Conservation (phyloP, 1,140 invertebrate genomes). For the Ephestia elutella region DNA sequence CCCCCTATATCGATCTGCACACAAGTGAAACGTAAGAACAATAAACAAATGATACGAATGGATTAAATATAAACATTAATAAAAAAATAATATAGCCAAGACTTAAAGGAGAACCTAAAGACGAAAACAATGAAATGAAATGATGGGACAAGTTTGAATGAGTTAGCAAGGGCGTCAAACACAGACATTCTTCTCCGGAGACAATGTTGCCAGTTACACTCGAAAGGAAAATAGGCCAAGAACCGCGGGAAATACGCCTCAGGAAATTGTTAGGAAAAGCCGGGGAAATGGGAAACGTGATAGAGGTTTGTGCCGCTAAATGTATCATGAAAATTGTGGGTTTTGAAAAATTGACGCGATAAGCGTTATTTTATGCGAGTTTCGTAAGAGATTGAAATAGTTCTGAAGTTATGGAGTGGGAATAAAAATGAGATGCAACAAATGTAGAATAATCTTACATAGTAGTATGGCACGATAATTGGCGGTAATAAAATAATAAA, state of each 20-base stretch:
- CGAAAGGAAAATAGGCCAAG: slow-evolving; percentile 53
- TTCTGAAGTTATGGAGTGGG: too few relatives aligned
- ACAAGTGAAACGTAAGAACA: background rate
- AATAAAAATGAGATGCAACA: too few relatives aligned
- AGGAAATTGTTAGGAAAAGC: slow-evolving; percentile 42
- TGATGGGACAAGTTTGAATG: background rate
- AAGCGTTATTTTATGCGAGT: too few relatives aligned
- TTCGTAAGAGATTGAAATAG: too few relatives aligned
- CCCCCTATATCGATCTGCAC: too few relatives aligned
- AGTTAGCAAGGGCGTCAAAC: background rate
- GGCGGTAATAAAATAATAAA: too few relatives aligned
- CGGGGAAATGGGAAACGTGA: slow-evolving; percentile 1
- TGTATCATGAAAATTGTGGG: background rate
- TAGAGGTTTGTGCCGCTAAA: background rate
- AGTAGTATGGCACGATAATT: too few relatives aligned
- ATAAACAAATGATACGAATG: too few relatives aligned
- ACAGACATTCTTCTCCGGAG: slow-evolving; percentile 5
- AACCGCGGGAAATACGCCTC: slow-evolving; percentile 30
- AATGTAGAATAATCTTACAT: too few relatives aligned
- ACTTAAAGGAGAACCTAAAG: too few relatives aligned
- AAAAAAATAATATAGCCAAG: background rate
- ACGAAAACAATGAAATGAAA: background rate
- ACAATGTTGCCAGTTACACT: slow-evolving; percentile 18
- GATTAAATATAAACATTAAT: background rate
- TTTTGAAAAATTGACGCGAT: too few relatives aligned